These are phyloP conservation scores for Notiomystis cincta DNA, from an alignment of 2,113 vertebrate species.

Conservation along the genomic window DNA sequence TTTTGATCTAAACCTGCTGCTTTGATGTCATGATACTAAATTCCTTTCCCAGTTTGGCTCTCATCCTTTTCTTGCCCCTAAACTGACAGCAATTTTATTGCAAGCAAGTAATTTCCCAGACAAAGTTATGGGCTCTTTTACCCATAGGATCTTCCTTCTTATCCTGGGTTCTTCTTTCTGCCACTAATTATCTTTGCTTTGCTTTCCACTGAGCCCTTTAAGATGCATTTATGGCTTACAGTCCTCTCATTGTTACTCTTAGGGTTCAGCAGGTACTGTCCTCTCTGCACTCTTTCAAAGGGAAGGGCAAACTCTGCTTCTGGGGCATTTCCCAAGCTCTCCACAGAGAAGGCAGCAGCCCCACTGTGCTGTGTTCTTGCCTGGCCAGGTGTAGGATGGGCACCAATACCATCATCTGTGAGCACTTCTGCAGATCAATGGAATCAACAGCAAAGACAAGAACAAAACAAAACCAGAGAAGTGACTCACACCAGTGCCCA, in stretches of 20 bases:
- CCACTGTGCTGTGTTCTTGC: accelerated
- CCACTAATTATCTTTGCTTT: not conserved
- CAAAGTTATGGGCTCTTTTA: not conserved
- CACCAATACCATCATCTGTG: not conserved
- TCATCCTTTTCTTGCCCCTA: not conserved
- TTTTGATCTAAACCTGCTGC: not conserved
- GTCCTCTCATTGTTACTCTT: not conserved
- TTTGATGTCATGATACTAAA: not conserved
- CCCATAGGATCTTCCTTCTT: not conserved
- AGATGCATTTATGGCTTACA: not conserved
- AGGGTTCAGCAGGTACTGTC: not conserved
- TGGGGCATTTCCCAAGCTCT: not conserved
- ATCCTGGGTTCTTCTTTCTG: not conserved
- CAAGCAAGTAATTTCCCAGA: not conserved
- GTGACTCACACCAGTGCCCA: not conserved
- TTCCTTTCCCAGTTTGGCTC: not conserved
- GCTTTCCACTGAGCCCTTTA: not conserved
- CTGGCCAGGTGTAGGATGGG: not conserved
- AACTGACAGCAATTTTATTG: not conserved
- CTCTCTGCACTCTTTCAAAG: not conserved
- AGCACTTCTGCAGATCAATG: not conserved
- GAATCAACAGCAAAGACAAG: not conserved
- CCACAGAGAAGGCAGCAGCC: accelerated
- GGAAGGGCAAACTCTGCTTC: not conserved
- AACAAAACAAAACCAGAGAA: not conserved